A percentile compares a stretch with the other conserved stretches of the same genome.
These are phyloP conservation scores for Discoglossus pictus DNA, from an alignment of 2,797 vertebrate species.

Conservation along the genomic window DNA sequence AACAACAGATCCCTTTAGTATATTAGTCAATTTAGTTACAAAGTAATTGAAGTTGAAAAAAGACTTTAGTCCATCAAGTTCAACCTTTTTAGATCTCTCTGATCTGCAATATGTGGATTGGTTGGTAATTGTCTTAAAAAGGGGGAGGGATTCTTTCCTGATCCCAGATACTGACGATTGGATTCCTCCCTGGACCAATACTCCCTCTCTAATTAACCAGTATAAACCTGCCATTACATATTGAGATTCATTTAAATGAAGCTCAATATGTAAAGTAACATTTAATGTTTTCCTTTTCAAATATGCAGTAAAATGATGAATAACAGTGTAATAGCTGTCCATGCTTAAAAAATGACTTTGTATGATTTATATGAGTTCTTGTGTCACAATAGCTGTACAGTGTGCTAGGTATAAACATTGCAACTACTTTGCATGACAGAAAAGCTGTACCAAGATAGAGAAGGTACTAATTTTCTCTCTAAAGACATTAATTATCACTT, in stretches of 20 bases:
- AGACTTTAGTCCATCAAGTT: no score
- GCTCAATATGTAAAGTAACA: neutral
- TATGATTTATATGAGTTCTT: neutral
- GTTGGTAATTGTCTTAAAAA: no score
- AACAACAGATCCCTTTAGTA: no score
- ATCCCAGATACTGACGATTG: no score
- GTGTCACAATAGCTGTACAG: constrained; percentile 34
- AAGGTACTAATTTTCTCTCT: constrained; percentile 60
- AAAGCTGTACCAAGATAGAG: constrained; percentile 27
- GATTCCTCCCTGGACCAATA: no score
- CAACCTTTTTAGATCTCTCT: no score
- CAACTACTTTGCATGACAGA: constrained; percentile 42
- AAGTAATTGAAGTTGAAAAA: no score
- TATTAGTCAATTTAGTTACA: no score
- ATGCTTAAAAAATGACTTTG: constrained; percentile 24
- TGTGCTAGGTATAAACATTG: constrained; percentile 44
- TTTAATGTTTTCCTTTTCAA: constrained; percentile 27
- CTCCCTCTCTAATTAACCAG: no score
- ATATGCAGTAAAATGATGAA: neutral
- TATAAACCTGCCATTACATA: no score
- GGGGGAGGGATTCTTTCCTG: no score
- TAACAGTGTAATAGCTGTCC: neutral
- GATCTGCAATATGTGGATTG: no score
- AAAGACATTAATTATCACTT: constrained; percentile 58
- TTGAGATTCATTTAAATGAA: constrained; percentile 8